A percentile compares a stretch with the other conserved stretches of the same genome.
These are phyloP conservation scores for Botia kubotai DNA, from an alignment of 2,797 vertebrate species.

Conservation along the genomic window DNA sequence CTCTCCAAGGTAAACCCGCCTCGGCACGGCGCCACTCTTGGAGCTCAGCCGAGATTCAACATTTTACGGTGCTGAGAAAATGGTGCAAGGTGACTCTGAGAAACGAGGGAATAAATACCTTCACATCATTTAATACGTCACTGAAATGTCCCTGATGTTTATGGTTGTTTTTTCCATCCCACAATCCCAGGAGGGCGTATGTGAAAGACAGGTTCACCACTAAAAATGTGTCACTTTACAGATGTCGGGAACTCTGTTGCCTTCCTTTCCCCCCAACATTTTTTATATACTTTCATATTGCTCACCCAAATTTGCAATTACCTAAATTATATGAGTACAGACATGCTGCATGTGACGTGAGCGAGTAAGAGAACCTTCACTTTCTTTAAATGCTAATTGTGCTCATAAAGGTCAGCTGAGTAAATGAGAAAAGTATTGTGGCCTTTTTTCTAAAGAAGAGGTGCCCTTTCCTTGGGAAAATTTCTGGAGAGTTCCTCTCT, in stretches of 20 bases:
- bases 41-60: conserved; percentile 27
- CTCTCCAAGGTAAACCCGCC: conserved; percentile 3
- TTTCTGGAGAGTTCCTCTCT: conserved; percentile 67
- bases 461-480: conserved; percentile 69
- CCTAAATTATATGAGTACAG: conserved; percentile 66
- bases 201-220: neutral
- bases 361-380: conserved; percentile 74
- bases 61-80: conserved; percentile 24
- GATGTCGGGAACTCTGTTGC: conserved; percentile 8
- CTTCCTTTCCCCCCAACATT: neutral
- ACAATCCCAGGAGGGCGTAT: neutral
- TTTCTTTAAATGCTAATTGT: conserved; percentile 90
- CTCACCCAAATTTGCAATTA: conserved; percentile 66
- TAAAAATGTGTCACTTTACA: conserved; percentile 8
- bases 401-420: conserved; percentile 85
- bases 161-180: conserved; percentile 19
- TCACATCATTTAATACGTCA: conserved; percentile 31
- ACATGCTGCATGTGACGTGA: conserved; percentile 24
- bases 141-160: conserved; percentile 23
- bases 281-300: neutral
- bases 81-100: conserved; percentile 28
- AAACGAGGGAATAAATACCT: conserved; percentile 20
- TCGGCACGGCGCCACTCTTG: neutral
- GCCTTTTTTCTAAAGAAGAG: conserved; percentile 64
- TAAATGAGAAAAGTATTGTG: conserved; percentile 77